Evolutionary conservation across 2,113 vertebrate genomes (phyloP).

Genomic region (Mastomys natalensis): DNA sequence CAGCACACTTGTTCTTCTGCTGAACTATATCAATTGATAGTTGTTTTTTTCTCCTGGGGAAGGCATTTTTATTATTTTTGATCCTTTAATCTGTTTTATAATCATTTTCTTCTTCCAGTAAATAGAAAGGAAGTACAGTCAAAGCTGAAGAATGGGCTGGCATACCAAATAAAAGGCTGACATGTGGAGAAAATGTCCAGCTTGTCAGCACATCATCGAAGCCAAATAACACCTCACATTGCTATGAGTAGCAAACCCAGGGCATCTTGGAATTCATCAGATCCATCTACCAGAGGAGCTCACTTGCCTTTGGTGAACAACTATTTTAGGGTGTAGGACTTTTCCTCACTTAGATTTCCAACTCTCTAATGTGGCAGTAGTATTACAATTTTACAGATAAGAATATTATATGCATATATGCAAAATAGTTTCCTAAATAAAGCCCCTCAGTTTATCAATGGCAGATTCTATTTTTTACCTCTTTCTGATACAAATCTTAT

Average conservation of each 20-base stretch:
- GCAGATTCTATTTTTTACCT: neutral
- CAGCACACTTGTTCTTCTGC: neutral
- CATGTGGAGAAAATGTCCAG: neutral
- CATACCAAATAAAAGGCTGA: conserved; percentile 35
- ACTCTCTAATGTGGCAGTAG: neutral
- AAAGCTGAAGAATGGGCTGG: neutral
- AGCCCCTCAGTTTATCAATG: neutral
- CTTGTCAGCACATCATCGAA: conserved; percentile 16
- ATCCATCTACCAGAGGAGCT: neutral
- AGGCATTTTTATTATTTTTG: conserved; percentile 42
- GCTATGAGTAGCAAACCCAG: neutral
- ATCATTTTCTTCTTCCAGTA: conserved; percentile 4
- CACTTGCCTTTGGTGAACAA: neutral
- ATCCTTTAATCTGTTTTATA: conserved; percentile 59
- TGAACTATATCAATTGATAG: neutral
- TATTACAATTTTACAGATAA: neutral
- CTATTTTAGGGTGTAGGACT: neutral
- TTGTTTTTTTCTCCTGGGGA: conserved; percentile 6
- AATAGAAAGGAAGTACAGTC: conserved; percentile 48
- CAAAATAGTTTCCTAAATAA: neutral
- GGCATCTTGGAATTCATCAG: neutral
- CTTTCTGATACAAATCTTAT: neutral
- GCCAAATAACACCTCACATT: neutral
- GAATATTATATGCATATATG: neutral
- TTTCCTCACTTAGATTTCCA: neutral